Conservation (phyloP, 64 coral and sea anemone species). For the Astreopora myriophthalma region DNA sequence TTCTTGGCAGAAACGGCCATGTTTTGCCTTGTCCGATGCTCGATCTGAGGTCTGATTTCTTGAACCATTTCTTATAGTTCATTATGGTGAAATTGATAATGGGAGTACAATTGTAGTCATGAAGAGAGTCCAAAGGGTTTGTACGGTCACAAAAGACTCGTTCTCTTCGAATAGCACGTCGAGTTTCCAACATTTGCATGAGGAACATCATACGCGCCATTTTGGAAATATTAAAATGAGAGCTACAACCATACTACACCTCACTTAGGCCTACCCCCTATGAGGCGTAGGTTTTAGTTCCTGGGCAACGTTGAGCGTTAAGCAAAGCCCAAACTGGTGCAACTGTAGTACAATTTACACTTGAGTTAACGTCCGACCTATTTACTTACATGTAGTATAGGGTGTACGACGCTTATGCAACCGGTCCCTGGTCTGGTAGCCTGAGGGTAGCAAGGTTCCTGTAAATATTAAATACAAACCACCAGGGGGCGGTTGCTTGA, state of each 20-base stretch:
- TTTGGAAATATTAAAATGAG: neutral
- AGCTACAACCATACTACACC: neutral
- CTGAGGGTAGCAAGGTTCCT: too few species aligned
- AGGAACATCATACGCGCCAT: neutral
- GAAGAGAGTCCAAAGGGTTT: constrained; percentile 2
- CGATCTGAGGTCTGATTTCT: neutral
- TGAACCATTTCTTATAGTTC: constrained; percentile 1
- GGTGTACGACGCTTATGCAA: neutral
- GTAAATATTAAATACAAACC: too few species aligned
- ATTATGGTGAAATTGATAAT: neutral
- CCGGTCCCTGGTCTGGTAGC: neutral
- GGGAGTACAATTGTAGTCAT: neutral
- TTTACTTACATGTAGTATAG: neutral
- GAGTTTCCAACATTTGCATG: neutral
- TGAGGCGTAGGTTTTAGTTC: neutral
- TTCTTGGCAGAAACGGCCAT: neutral
- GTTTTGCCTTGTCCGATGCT: neutral
- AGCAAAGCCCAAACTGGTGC: neutral
- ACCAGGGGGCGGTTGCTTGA: too few species aligned
- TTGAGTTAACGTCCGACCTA: neutral
- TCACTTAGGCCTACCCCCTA: neutral
- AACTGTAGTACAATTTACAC: constrained; percentile 4
- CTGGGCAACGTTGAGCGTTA: neutral
- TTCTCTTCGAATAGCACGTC: neutral
- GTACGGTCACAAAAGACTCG: neutral